Base-by-base conservation (phyloP, 2,113 vertebrate genomes). In the Oryzias curvinotus region DNA sequence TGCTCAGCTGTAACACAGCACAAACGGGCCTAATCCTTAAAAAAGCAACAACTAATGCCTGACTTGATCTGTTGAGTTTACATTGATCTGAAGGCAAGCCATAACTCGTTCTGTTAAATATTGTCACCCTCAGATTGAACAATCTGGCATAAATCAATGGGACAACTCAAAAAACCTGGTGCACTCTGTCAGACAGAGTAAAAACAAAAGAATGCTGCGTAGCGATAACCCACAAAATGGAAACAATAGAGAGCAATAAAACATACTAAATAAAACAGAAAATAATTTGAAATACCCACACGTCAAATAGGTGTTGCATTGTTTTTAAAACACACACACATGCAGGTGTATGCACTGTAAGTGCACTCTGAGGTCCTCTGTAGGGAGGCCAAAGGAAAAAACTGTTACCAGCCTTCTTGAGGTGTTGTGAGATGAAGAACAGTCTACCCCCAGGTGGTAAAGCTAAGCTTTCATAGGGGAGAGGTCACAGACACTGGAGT, bases 391-490 rank as follows among this genome's bases (percentile, higher is more conserved):
- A 64, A 75, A 69, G 43, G 58, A 73, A 55, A 52, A 18, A 45
- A 49, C 30, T 73, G 68, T 64, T 65, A 57, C 68, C 71, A 80
- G 62, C 36, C 44, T 66, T 68, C 62, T 65, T 52, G 70, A 87
- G 82, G 83, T 87, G 87, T 77, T 73, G 65, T 30, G 3, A 70
- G 85, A 89, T 87, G 71, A 78, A 85, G 73, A 85, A 68, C 83
- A 87, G 83, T 52, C 73, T 74, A 66, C 70, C 75, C 57, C 67
- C 81, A 77, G 87, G 82, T 88, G 80, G 68, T 80, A 82, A 67
- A 78, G 63, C 82, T 85, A 58, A 77, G 83, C 79, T 81, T 80
- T 86, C 70, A 77, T 66, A 54, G 79, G 77, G 77, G 54, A 76
- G 78, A 56, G 85, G 80, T 84, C 80, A 64, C 71, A 72, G 74